Evolutionary conservation across 2,888 invertebrate species (phyloP), one percentile per base, ranked within the genome.

Genomic region (Cephus spinipes): DNA sequence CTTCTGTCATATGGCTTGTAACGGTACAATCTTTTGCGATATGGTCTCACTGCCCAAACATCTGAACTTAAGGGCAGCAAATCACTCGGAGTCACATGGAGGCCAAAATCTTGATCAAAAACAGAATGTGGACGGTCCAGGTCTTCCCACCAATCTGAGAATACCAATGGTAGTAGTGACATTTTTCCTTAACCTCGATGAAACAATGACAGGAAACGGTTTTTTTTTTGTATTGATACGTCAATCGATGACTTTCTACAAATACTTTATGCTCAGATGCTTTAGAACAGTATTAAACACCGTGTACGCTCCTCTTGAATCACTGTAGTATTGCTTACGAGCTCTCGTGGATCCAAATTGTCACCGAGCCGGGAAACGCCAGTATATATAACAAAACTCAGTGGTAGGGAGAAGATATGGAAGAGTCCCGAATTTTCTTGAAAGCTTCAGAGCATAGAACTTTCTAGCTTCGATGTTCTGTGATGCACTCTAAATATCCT

Each of bases 21-120:
- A 92, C 96, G 96, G 35, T 81, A 76, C 12, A 23, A 40, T 35
- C 33, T 79, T 68, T 4, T n/a, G 15, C 30, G 74, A 77, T 79
- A 69, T n/a, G 68, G 73, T 23, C 78, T 77, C 12, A 80, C 81
- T n/a, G 81, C 2, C 23, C 82, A 81, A 4, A 77, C 35, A 23
- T 83, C 82, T 1, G 80, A 34, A 92, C 77, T 93, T 34, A 94
- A 94, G 1, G 94, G 93, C 40, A 95, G 89, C 9, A 96, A 93
- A 89, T 96, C 96, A 85, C 96, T 96, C 77, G 95, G 93, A 84
- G 93, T 93, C 71, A 96, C 92, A 1, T 96, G 96, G 85, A 94
- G 93, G 78, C 96, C 96, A 89, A 96, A 96, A 89, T 96, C 94
- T 92, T 96, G 96, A 91, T 96, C 96, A 83, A 96, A 88, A 73